Base-by-base conservation (phyloP, 2,888 invertebrate species). In the Drosophila borealis region DNA sequence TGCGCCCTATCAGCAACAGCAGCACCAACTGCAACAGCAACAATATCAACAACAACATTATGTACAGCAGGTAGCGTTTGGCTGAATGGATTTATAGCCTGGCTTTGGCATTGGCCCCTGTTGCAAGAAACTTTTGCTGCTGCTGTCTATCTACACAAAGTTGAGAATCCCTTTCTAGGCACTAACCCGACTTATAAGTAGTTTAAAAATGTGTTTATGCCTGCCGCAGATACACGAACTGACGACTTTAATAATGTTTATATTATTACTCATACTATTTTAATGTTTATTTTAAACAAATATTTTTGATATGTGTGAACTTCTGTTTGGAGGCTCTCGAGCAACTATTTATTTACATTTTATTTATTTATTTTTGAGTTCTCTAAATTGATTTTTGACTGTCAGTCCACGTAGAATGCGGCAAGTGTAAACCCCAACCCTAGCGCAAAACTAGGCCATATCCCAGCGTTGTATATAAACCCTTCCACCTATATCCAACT, bases 11-110 rank as follows among this genome's bases (percentile, higher is more conserved):
- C 78, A 76, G 62, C 81, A 74, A 42, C 73, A 73, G 45, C 82
- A 74, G 49, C 29, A 29, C 8, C 77, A 74, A 44, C 72, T 66
- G 17, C 56, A 68, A 6, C 59, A 61, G 3, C 73, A 70, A n/a
- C 72, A 67, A 50, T 70, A 70, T 8, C 80, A 63, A 19, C 74
- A 60, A 37, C 73, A 71, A 54, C 62, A 62, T 48, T 83, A 80
- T 65, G 67, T 60, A 77, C 83, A 74, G 49, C 86, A 83, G 83
- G 83, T 85, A 83, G 61, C 48, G 74, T 69, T 80, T 61, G 72
- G 66, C 68, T 59, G 48, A 56, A 66, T 78, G 79, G 83, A 83
- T 64, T 70, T 76, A 67, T 79, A 55, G 75, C 61, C 79, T 68
- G 80, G 68, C 82, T 81, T 76, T 78, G 67, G 73, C 73, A 54